Evolutionary conservation across 2,113 vertebrate species (phyloP).

Genomic region (Cettia cetti): DNA sequence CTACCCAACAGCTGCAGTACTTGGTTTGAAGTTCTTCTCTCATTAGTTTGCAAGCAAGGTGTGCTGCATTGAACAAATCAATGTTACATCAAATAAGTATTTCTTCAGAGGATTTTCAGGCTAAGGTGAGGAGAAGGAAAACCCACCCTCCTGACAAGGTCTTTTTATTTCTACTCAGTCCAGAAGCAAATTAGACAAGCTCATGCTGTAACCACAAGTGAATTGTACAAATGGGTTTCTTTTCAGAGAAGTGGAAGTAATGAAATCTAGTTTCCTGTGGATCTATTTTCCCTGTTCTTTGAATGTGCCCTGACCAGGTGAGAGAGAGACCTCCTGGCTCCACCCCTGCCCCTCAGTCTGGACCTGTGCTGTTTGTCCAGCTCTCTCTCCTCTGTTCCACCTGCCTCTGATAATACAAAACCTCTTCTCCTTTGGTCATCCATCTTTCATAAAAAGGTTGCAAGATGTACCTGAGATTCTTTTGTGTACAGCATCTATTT

Average conservation of each 20-base stretch:
- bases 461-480: background rate
- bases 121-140: background rate
- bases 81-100: background rate
- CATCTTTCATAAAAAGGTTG: background rate
- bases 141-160: background rate
- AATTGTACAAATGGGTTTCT: background rate
- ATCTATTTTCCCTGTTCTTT: background rate
- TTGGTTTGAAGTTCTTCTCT: background rate
- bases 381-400: background rate
- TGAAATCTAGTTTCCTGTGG: background rate
- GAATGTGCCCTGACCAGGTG: background rate
- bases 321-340: background rate
- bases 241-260: background rate
- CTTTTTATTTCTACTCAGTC: background rate
- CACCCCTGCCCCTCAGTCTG: background rate
- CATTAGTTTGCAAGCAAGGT: background rate
- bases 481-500: background rate
- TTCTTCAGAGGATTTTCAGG: slow-evolving; percentile 16
- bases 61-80: background rate
- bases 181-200: slow-evolving; percentile 13
- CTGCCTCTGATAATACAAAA: background rate
- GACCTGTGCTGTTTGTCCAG: background rate
- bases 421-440: background rate
- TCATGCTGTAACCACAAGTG: slow-evolving; percentile 4
- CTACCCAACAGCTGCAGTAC: background rate